phyloP scores from a whole-genome alignment of 2,113 vertebrate species.

The Tricholaema leucomelas region DNA sequence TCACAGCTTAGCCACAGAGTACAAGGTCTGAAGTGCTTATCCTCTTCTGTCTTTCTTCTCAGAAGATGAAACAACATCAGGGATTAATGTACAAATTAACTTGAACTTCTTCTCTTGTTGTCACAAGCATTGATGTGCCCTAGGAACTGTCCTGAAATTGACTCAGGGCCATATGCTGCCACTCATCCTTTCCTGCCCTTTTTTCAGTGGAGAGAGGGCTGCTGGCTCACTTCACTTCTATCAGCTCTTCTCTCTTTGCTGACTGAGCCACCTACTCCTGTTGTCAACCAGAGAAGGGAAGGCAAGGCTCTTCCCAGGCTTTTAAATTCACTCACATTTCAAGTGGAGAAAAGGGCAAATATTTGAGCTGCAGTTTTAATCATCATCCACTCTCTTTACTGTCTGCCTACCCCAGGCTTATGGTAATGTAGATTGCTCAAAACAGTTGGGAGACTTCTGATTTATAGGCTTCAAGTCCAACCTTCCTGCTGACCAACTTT shows the following conservation, averaged over 20 bases:
- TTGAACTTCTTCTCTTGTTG: background rate
- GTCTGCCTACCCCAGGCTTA: background rate
- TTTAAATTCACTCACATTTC: background rate
- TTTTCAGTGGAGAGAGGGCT: background rate
- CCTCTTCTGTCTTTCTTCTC: background rate
- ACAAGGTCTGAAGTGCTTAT: background rate
- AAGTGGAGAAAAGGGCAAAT: background rate
- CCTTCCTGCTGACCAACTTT: background rate
- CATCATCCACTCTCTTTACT: background rate
- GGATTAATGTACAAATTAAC: fast-evolving
- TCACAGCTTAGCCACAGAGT: background rate
- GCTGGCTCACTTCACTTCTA: background rate
- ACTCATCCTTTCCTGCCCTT: background rate
- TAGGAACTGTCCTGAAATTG: background rate
- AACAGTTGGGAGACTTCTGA: background rate
- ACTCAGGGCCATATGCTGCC: background rate
- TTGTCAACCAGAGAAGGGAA: background rate
- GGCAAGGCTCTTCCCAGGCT: background rate
- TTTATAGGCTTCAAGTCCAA: background rate
- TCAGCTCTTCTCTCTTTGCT: too few relatives aligned
- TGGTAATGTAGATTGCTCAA: background rate
- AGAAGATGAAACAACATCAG: background rate
- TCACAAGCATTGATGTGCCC: background rate
- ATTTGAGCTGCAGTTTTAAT: background rate
- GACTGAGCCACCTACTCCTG: background rate